These are phyloP conservation scores for Limnephilus auricula DNA, from an alignment of 2,888 invertebrate species.

Conservation along the genomic window DNA sequence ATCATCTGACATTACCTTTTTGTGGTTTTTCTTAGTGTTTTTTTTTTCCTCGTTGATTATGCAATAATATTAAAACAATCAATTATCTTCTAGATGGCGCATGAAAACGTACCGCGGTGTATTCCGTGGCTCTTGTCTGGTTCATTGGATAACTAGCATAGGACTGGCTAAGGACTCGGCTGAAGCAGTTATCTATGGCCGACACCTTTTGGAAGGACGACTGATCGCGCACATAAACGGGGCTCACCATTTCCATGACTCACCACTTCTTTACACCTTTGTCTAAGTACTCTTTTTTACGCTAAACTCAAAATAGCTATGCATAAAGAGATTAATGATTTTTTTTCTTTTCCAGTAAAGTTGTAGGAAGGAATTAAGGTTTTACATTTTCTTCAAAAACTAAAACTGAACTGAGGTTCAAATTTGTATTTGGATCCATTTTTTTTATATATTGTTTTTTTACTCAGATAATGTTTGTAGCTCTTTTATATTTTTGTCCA, in stretches of 20 bases:
- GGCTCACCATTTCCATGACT: slow-evolving; percentile 91
- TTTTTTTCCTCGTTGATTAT: neutral
- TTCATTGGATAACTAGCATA: slow-evolving; percentile 90
- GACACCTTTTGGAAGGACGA: slow-evolving; percentile 89
- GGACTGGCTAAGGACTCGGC: slow-evolving; percentile 87
- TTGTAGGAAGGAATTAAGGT: neutral
- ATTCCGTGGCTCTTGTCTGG: slow-evolving; percentile 90
- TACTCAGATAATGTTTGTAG: no score
- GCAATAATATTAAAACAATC: neutral
- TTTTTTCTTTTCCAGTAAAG: neutral
- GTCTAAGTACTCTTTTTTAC: slow-evolving; percentile 69
- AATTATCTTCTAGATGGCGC: slow-evolving; percentile 81
- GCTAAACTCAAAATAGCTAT: neutral
- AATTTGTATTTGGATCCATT: neutral
- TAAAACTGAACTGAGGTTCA: neutral
- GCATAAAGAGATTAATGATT: neutral
- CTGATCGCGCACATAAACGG: slow-evolving; percentile 90
- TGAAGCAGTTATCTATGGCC: slow-evolving; percentile 90
- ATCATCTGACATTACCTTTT: no score
- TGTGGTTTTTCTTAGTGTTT: neutral
- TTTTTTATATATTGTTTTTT: neutral
- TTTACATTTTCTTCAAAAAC: no score
- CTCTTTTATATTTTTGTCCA: neutral
- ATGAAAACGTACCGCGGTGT: slow-evolving; percentile 87
- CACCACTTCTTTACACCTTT: slow-evolving; percentile 89